Evolutionary conservation across 1,140 invertebrate species (phyloP).

Genomic region (Teleogryllus occipitalis): DNA sequence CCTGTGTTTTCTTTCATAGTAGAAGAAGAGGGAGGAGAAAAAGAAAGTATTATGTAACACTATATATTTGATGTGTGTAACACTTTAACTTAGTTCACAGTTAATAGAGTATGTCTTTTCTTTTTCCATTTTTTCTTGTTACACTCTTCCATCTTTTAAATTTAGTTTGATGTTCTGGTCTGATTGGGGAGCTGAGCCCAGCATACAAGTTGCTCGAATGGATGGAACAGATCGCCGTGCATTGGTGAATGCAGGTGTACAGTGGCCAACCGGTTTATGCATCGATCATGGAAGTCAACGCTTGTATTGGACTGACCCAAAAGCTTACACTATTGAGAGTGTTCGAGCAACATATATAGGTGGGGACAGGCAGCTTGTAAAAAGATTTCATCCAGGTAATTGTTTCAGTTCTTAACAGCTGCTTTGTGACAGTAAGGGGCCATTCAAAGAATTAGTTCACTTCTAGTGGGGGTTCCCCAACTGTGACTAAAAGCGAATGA

Average conservation of each 20-base stretch:
- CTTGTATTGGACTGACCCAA: slow-evolving; percentile 70
- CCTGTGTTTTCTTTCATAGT: neutral
- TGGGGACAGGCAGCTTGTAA: slow-evolving; percentile 50
- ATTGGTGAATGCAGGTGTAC: slow-evolving; percentile 46
- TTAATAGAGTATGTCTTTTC: too few species aligned
- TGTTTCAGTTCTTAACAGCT: neutral
- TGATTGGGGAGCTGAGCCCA: slow-evolving; percentile 35
- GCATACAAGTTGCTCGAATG: slow-evolving; percentile 57
- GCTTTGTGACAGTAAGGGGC: too few species aligned
- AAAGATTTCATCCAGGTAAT: slow-evolving; percentile 41
- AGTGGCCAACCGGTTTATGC: slow-evolving; percentile 57
- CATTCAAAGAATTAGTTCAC: too few species aligned
- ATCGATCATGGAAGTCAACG: slow-evolving; percentile 56
- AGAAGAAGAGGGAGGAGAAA: too few species aligned
- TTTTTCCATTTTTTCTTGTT: too few species aligned
- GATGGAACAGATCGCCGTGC: slow-evolving; percentile 51
- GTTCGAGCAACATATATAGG: slow-evolving; percentile 58
- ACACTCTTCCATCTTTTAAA: neutral
- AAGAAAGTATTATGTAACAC: neutral
- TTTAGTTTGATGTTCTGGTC: slow-evolving; percentile 38
- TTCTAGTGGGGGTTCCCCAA: too few species aligned
- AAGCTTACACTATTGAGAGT: slow-evolving; percentile 64
- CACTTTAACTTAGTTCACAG: too few species aligned
- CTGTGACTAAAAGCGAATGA: too few species aligned
- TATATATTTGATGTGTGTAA: too few species aligned